Evolutionary conservation across 2,797 vertebrate species (phyloP).

Genomic region (Danionella dracula): DNA sequence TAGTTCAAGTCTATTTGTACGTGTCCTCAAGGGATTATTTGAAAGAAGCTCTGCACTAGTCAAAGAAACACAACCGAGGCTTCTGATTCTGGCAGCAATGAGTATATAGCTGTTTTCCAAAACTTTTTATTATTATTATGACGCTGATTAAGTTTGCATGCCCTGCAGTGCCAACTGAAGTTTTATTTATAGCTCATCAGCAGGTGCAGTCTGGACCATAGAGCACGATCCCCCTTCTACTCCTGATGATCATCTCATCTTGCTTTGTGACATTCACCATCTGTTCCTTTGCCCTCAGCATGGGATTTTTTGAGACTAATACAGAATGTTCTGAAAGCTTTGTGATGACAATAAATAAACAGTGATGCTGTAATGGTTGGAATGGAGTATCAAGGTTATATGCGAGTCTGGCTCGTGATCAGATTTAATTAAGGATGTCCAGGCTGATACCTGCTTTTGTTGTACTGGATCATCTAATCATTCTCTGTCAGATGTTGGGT

Average conservation of each 20-base stretch:
- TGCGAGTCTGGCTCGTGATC: neutral
- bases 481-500: neutral
- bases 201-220: neutral
- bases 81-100: no score
- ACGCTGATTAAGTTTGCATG: neutral
- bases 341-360: neutral
- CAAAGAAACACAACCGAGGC: neutral
- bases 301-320: neutral
- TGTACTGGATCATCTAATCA: neutral
- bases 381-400: no score
- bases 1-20: no score
- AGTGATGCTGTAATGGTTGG: no score
- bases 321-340: neutral
- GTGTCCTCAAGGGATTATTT: neutral
- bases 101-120: neutral
- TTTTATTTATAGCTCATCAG: slow-evolving; percentile 1
- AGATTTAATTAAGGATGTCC: neutral
- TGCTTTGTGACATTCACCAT: neutral
- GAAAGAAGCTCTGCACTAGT: neutral
- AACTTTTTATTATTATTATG: neutral
- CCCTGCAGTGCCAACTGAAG: neutral
- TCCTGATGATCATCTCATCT: neutral
- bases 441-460: neutral
- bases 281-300: neutral
- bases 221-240: neutral